phyloP scores from a whole-genome alignment of 1,140 invertebrate species.

The Lanistes nyassanus region DNA sequence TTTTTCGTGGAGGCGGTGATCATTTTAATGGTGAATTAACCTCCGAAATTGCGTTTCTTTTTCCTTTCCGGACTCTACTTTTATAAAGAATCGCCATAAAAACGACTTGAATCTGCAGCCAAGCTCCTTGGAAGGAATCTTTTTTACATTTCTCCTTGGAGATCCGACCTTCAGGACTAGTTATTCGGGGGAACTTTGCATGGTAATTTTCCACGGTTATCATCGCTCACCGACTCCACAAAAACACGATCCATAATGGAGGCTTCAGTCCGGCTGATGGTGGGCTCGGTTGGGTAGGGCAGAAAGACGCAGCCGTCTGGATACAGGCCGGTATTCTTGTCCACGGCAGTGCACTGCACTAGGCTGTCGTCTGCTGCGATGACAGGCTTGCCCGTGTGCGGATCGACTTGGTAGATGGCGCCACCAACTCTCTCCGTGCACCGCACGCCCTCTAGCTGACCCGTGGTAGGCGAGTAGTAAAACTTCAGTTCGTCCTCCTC shows the following conservation, averaged over 20 bases:
- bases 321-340: constrained; percentile 39
- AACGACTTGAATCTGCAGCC: no score
- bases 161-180: no score
- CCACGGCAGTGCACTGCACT: constrained; percentile 24
- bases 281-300: constrained; percentile 25
- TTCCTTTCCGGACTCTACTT: no score
- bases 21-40: constrained; percentile 5
- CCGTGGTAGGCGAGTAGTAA: constrained; percentile 36
- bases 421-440: constrained; percentile 35
- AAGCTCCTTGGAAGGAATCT: no score
- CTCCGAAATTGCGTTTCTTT: not conserved
- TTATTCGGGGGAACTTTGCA: no score
- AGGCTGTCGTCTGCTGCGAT: no score
- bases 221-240: no score
- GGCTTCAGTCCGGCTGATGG: constrained; percentile 27
- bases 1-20: not conserved
- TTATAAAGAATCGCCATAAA: no score
- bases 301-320: constrained; percentile 37
- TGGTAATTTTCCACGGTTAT: no score
- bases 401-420: constrained; percentile 22
- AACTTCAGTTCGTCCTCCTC: constrained; percentile 69
- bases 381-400: not conserved
- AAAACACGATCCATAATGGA: constrained; percentile 49
- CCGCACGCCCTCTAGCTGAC: constrained; percentile 33
- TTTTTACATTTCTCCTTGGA: no score